Conservation (phyloP, 2,113 vertebrate species). For the Cacatua alba region DNA sequence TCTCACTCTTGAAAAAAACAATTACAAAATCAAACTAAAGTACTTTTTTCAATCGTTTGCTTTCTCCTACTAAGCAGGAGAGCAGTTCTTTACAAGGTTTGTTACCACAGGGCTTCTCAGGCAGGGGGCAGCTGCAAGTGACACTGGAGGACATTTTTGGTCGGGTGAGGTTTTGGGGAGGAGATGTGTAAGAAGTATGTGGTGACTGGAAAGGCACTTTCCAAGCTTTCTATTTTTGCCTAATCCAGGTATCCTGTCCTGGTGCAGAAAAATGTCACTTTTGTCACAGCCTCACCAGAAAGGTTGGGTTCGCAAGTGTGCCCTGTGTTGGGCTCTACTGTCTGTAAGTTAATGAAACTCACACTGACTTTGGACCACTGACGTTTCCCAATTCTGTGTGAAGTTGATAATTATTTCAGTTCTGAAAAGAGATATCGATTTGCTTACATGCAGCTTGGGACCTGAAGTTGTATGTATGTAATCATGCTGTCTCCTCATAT, state of each 20-base stretch:
- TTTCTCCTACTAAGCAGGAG: neutral
- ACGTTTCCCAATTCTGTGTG: neutral
- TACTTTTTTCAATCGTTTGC: neutral
- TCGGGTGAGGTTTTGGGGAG: conserved; percentile 84
- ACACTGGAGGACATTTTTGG: conserved; percentile 82
- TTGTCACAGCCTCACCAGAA: neutral
- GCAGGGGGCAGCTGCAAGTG: conserved; percentile 76
- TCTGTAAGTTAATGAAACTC: neutral
- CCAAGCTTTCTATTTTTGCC: conserved; percentile 69
- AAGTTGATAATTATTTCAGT: neutral
- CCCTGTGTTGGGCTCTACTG: neutral
- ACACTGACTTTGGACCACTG: neutral
- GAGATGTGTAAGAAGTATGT: conserved; percentile 82
- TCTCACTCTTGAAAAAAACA: neutral
- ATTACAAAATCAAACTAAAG: neutral
- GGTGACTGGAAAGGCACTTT: conserved; percentile 85
- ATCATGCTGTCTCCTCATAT: neutral
- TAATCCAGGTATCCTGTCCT: neutral
- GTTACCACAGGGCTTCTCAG: conserved; percentile 42
- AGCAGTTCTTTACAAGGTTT: neutral
- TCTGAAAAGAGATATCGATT: neutral
- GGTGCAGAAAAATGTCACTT: neutral
- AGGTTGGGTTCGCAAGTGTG: neutral
- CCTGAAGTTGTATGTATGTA: neutral
- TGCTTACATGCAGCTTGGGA: neutral